Evolutionary conservation across 2,113 vertebrate genomes (phyloP), one percentile per base, ranked within the genome.

Genomic region (Phasianus colchicus): DNA sequence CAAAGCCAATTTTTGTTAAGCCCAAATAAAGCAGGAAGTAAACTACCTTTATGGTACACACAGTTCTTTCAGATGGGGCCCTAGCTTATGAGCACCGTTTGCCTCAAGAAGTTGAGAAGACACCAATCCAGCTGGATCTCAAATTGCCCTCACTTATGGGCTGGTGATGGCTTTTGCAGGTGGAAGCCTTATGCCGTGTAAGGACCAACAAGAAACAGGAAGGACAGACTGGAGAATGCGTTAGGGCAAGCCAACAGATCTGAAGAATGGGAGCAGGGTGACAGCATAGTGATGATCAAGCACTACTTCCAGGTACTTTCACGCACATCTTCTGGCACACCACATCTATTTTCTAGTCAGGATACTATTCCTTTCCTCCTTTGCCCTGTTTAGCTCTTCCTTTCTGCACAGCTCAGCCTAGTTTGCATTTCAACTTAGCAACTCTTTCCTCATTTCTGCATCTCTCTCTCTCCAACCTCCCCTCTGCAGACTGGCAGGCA

Each of bases 201-300:
- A 70, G 11, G 30, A 70, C 43, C 30, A 55, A 19, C n/a, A 71
- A 67, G 64, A 32, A 80, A 27, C 27, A 50, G 42, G 16, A 38
- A 89, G 38, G 38, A 71, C 1, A 6, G 43, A 11, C 45, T 64
- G 61, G 20, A 85, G 36, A 55, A n/a, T 7, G 6, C 0, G 0
- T 34, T 17, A 40, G 20, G 48, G 65, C 24, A 27, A 0, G 0
- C 4, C 29, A 74, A 54, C 1, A 76, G 40, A 48, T 32, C 15
- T 50, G 45, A 18, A 76, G 61, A 30, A 63, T 5, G 42, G 42
- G 66, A 2, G 1, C 19, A 65, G 40, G 11, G 42, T 74, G 61
- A 34, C 30, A 77, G 54, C 40, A 21, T 79, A 76, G 87, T 43
- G 89, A 29, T 9, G 63, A 40, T 17, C 67, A 77, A 69, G 58